A percentile compares a stretch with the other conserved stretches of the same genome.
phyloP scores from a whole-genome alignment of 2,888 invertebrate species.

The Bombyx huttoni region DNA sequence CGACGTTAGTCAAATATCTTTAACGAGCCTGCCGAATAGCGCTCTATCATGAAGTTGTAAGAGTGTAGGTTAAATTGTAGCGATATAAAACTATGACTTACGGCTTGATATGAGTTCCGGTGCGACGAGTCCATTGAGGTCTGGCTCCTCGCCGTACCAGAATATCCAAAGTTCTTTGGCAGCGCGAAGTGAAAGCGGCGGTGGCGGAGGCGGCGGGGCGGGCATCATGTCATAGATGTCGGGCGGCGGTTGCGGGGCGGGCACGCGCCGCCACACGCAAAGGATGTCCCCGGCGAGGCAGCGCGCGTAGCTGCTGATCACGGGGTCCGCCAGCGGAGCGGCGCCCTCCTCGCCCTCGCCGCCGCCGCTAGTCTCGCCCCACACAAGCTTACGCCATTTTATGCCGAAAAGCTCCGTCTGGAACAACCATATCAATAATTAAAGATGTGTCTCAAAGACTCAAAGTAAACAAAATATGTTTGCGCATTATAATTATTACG shows the following conservation, averaged over 20 bases:
- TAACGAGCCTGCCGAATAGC: not conserved
- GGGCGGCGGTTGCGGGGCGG: slow-evolving; percentile 64
- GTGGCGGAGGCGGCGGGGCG: slow-evolving; percentile 68
- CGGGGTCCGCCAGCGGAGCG: slow-evolving; percentile 90
- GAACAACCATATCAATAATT: slow-evolving; percentile 30
- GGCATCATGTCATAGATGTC: slow-evolving; percentile 36
- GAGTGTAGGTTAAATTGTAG: too few relatives aligned
- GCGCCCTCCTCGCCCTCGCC: slow-evolving; percentile 64
- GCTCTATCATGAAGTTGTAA: not conserved
- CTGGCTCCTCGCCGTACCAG: slow-evolving; percentile 99
- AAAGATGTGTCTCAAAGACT: too few relatives aligned
- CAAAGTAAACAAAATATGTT: too few relatives aligned
- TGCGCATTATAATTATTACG: too few relatives aligned
- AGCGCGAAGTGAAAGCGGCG: slow-evolving; percentile 85
- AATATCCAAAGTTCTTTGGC: slow-evolving; percentile 99
- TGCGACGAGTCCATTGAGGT: slow-evolving; percentile 86
- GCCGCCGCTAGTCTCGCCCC: slow-evolving; percentile 76
- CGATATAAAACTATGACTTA: slow-evolving; percentile 62
- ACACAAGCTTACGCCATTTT: slow-evolving; percentile 97
- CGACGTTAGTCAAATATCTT: too few relatives aligned
- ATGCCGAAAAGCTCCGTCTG: slow-evolving; percentile 99
- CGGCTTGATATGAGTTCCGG: slow-evolving; percentile 88
- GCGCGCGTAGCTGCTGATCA: slow-evolving; percentile 90
- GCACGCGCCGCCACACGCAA: slow-evolving; percentile 97
- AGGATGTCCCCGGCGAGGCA: slow-evolving; percentile 95